phyloP scores from a whole-genome alignment of 2,797 vertebrate genomes.

The Tangara arthus region DNA sequence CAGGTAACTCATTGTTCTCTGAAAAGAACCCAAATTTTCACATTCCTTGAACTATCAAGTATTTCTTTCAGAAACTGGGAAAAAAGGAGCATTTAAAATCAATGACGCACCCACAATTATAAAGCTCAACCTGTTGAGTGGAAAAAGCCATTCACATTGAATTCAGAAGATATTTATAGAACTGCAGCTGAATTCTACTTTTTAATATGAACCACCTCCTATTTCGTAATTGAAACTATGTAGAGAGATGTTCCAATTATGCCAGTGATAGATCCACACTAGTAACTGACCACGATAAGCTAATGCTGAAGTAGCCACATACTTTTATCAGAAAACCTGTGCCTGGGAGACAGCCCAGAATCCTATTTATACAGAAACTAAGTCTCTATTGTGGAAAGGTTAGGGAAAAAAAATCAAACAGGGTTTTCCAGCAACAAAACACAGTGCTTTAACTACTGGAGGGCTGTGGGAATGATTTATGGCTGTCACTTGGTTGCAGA shows the following conservation, averaged over 20 bases:
- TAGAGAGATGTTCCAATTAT: neutral
- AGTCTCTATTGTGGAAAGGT: fast-evolving
- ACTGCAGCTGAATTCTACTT: neutral
- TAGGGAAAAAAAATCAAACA: neutral
- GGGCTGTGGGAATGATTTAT: neutral
- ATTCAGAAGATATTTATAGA: neutral
- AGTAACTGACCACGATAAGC: neutral
- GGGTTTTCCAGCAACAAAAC: neutral
- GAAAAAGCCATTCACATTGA: neutral
- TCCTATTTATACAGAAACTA: neutral
- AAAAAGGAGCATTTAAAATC: neutral
- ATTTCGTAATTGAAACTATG: neutral
- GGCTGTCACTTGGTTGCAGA: neutral
- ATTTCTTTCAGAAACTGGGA: neutral
- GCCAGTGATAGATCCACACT: neutral
- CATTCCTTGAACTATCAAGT: neutral
- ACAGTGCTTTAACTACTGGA: neutral
- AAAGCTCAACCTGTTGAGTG: neutral
- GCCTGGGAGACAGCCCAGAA: neutral
- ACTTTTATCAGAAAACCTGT: neutral
- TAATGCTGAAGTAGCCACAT: neutral
- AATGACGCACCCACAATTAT: neutral
- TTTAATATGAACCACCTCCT: neutral
- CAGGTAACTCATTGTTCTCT: neutral
- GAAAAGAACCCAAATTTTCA: neutral